Evolutionary conservation across 2,888 invertebrate genomes (phyloP), one percentile per base, ranked within the genome.

Genomic region (Trissonchulus latispiculum): DNA sequence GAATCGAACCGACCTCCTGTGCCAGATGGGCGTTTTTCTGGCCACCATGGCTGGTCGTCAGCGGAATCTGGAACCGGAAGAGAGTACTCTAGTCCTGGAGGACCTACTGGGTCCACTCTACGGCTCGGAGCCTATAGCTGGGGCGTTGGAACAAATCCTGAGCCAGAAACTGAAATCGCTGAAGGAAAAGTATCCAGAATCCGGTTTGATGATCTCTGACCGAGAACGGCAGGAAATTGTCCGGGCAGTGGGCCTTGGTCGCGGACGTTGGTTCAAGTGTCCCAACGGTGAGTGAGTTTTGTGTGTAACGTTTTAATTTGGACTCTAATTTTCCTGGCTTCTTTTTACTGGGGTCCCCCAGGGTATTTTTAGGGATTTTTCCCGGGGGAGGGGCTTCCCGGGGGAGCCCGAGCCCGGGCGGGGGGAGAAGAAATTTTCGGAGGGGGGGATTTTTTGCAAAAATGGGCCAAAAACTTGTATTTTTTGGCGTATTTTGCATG

Each of bases 231-330:
- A 81, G 31, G 80, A 87, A 83, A 87, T 90, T 69, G 85, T 89
- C 0, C 78, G 81, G 78, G 89, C 89, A 0, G 85, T 89, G 76
- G 86, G 85, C 0, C 78, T 88, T 36, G 83, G 80, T 64, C 84
- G 85, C 68, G 90, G 89, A 0, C 88, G 88, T 78, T 90, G 90
- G 90, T 90, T 85, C 81, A 88, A 88, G 81, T 90, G 90, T 82
- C 88, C 87, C 0, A 89, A 90, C 77, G 89, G 83, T 83, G 75
- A 75, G 75, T n/a, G n/a, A n/a, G n/a, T n/a, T n/a, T n/a, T n/a
- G n/a, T n/a, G n/a, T n/a, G n/a, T n/a, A n/a, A n/a, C n/a, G n/a
- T n/a, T n/a, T n/a, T n/a, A n/a, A n/a, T n/a, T n/a, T n/a, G n/a
- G n/a, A n/a, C n/a, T n/a, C n/a, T n/a, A n/a, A n/a, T n/a, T n/a